phyloP scores from a whole-genome alignment of 2,888 invertebrate species.

The Drosophila neotestacea region DNA sequence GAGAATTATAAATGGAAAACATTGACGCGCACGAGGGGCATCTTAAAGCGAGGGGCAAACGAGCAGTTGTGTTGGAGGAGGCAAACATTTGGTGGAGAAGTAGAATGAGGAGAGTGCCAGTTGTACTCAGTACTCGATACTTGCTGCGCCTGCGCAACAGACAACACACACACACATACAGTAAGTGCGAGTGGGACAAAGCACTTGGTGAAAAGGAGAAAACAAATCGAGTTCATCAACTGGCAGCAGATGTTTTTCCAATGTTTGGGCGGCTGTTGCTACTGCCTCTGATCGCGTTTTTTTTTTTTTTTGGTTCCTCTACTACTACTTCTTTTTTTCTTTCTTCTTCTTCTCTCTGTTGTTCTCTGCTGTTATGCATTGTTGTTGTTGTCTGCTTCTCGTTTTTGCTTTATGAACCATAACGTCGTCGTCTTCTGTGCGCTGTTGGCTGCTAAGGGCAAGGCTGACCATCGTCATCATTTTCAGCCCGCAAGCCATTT shows the following conservation, averaged over 20 bases:
- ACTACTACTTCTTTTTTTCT: constrained; percentile 16
- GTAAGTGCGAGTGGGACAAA: constrained; percentile 24
- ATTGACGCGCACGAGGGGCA: constrained; percentile 56
- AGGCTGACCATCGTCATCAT: constrained; percentile 55
- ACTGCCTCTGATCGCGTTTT: constrained; percentile 44
- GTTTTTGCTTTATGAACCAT: constrained; percentile 77
- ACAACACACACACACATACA: constrained; percentile 18
- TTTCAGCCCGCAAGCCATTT: constrained; percentile 68
- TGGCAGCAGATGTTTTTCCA: constrained; percentile 83
- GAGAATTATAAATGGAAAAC: constrained; percentile 76
- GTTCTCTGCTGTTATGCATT: constrained; percentile 46
- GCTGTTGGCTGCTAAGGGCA: constrained; percentile 65
- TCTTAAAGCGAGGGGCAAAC: constrained; percentile 5
- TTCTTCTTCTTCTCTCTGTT: constrained; percentile 14
- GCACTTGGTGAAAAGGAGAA: constrained; percentile 22
- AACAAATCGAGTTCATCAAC: constrained; percentile 75
- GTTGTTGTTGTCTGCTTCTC: constrained; percentile 32
- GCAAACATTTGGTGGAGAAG: constrained; percentile 5
- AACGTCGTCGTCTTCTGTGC: constrained; percentile 57
- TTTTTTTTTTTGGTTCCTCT: constrained; percentile 40
- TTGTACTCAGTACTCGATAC: constrained; percentile 27
- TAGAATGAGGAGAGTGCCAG: constrained; percentile 11
- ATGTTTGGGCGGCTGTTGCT: constrained; percentile 67
- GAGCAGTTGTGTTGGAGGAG: constrained; percentile 18
- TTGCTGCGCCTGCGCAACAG: constrained; percentile 72